phyloP scores from a whole-genome alignment of 1,140 invertebrate species.

The Sycophaga agraensis region DNA sequence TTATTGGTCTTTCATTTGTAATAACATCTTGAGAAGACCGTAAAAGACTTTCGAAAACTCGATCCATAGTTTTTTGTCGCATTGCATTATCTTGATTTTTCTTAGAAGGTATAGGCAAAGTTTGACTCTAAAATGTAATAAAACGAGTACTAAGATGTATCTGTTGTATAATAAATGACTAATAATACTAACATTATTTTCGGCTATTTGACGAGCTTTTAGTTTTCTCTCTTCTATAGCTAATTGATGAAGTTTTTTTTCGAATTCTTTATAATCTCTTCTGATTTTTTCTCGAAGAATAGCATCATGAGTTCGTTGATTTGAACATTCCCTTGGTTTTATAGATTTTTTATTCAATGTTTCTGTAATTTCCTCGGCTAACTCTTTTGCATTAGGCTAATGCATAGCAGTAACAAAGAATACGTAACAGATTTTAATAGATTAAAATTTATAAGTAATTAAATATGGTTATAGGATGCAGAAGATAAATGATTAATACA shows the following conservation, averaged over 20 bases:
- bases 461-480: not conserved
- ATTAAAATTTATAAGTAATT: not conserved
- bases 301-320: slow-evolving; percentile 55
- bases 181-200: slow-evolving; percentile 37
- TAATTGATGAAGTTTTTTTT: slow-evolving; percentile 50
- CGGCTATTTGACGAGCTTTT: slow-evolving; percentile 42
- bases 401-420: slow-evolving; percentile 11
- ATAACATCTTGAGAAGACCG: slow-evolving; percentile 10
- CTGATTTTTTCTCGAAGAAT: slow-evolving; percentile 54
- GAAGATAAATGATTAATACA: not conserved
- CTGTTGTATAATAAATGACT: too few species aligned
- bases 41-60: slow-evolving; percentile 36
- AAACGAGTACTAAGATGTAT: not conserved
- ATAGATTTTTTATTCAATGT: slow-evolving; percentile 34
- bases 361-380: slow-evolving; percentile 39
- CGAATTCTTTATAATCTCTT: slow-evolving; percentile 54
- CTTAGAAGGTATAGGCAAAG: slow-evolving; percentile 29
- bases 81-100: slow-evolving; percentile 36
- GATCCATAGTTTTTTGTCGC: slow-evolving; percentile 45
- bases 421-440: slow-evolving; percentile 4
- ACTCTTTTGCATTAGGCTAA: slow-evolving; percentile 46
- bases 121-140: slow-evolving; percentile 20
- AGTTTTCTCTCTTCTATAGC: slow-evolving; percentile 45
- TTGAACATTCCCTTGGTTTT: slow-evolving; percentile 37
- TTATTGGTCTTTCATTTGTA: slow-evolving; percentile 38